phyloP scores from a whole-genome alignment of 2,888 invertebrate species.

The Orthonychiurus folsomi region DNA sequence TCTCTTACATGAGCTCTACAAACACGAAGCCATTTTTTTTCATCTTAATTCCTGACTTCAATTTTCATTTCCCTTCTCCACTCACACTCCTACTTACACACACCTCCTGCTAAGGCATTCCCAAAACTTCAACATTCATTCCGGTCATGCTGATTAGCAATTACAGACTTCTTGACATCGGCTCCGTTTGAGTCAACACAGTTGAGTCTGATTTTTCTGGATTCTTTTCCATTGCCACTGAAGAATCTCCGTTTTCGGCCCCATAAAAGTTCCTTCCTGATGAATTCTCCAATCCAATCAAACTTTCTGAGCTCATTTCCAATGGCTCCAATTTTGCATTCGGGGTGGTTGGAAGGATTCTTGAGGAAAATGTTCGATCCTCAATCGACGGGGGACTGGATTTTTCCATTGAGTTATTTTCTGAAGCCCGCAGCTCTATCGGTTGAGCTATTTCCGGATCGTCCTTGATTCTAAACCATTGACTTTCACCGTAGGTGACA shows the following conservation, averaged over 20 bases:
- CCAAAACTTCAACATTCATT: conserved; percentile 1
- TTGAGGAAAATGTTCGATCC: not conserved
- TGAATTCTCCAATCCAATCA: conserved; percentile 5
- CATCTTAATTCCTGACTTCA: not conserved
- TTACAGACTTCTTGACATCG: conserved; percentile 3
- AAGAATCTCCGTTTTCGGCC: not conserved
- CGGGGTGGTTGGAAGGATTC: conserved; percentile 6
- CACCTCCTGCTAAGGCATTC: not conserved
- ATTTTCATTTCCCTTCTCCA: not conserved
- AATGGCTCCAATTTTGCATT: conserved; percentile 8
- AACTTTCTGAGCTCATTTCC: not conserved
- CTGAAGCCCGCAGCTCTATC: not conserved
- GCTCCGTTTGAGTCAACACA: not conserved
- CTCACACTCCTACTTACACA: too few relatives aligned
- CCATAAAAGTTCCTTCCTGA: conserved; percentile 13
- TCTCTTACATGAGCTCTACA: not conserved
- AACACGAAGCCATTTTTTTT: not conserved
- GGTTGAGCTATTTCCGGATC: not conserved
- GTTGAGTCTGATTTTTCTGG: not conserved
- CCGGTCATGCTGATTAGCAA: conserved; percentile 8
- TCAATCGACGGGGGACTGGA: not conserved
- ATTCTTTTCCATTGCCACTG: not conserved
- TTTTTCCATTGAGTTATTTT: not conserved
- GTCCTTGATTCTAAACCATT: conserved; percentile 31
- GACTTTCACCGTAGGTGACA: conserved; percentile 39